phyloP scores from a whole-genome alignment of 2,113 vertebrate genomes.

The Balaeniceps rex region DNA sequence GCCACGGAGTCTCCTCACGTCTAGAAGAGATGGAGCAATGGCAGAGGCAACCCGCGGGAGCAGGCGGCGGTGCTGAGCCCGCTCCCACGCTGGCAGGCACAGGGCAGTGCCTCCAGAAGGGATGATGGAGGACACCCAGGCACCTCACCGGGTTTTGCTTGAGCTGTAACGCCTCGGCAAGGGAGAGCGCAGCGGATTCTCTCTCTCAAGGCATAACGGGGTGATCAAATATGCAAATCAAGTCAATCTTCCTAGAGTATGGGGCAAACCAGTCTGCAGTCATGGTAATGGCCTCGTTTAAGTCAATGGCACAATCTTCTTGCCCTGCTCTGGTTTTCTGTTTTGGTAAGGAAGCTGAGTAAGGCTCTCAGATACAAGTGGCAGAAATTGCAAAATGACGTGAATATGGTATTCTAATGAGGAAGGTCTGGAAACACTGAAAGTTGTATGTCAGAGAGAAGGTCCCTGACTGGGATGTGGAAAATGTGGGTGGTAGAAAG shows the following conservation, averaged over 20 bases:
- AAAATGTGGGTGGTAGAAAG: not conserved
- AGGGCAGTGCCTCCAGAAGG: not conserved
- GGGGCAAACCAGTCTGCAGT: not conserved
- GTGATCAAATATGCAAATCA: not conserved
- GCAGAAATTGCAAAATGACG: not conserved
- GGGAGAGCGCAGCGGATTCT: not conserved
- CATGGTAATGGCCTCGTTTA: not conserved
- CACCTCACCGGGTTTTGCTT: not conserved
- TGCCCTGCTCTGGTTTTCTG: not conserved
- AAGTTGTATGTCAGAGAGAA: not conserved
- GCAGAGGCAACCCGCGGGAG: not conserved
- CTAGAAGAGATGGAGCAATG: not conserved
- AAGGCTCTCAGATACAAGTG: not conserved
- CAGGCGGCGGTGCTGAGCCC: rapidly evolving
- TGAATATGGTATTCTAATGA: not conserved
- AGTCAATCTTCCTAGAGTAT: not conserved
- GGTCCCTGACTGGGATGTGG: not conserved
- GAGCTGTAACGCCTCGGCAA: not conserved
- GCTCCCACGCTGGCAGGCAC: not conserved
- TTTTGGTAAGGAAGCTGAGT: not conserved
- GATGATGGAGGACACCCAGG: not conserved
- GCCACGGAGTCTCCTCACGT: not conserved
- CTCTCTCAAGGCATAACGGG: not conserved
- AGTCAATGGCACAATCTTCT: not conserved
- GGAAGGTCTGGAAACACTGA: not conserved